These are phyloP conservation scores for Notodonta ziczac DNA, from an alignment of 2,888 invertebrate species.

Conservation along the genomic window DNA sequence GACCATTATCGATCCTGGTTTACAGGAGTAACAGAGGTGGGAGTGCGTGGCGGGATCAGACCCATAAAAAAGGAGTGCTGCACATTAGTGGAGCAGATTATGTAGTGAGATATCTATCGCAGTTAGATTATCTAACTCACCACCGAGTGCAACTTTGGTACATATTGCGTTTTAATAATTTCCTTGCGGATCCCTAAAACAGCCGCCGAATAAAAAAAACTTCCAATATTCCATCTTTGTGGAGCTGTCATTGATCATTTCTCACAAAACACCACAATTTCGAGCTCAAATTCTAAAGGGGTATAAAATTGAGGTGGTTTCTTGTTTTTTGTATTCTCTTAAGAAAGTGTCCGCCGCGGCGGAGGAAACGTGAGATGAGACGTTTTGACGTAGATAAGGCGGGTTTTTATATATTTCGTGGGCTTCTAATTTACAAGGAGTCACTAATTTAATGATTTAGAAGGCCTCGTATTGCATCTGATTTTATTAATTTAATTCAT, in stretches of 20 bases:
- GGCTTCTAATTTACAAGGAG: conserved; percentile 28
- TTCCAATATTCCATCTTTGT: conserved; percentile 76
- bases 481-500: neutral
- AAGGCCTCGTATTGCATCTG: conserved; percentile 5
- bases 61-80: too few relatives aligned
- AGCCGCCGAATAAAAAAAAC: conserved; percentile 33
- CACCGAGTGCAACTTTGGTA: too few relatives aligned
- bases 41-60: too few relatives aligned
- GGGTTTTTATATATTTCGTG: conserved; percentile 1
- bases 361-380: conserved; percentile 25
- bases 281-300: conserved; percentile 63
- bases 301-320: conserved; percentile 35
- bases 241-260: conserved; percentile 80
- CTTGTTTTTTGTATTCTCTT: conserved; percentile 38
- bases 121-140: too few relatives aligned
- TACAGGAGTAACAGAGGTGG: too few relatives aligned
- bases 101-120: too few relatives aligned
- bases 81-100: too few relatives aligned
- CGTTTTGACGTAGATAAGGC: conserved; percentile 22
- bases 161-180: neutral
- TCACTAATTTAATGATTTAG: conserved; percentile 21
- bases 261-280: conserved; percentile 76
- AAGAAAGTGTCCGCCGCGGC: conserved; percentile 24
- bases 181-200: conserved; percentile 3
- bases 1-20: too few relatives aligned